Evolutionary conservation across 2,797 vertebrate species (phyloP).

Genomic region (Benthosema pterotum): DNA sequence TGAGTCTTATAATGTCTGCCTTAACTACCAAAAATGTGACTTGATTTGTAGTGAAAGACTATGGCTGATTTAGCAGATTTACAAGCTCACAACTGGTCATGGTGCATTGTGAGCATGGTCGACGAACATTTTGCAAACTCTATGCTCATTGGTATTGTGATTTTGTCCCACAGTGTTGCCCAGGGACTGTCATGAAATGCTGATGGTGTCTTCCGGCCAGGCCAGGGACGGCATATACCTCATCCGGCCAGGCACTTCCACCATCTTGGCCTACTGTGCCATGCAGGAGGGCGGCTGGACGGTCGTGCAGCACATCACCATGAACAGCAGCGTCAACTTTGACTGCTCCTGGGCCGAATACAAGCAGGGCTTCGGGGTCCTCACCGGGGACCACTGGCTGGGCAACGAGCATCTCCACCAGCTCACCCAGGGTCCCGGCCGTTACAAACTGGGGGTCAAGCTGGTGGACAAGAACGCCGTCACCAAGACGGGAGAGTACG

Average conservation of each 20-base stretch:
- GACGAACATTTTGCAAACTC: neutral
- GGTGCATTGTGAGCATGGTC: no score
- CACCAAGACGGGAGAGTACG: conserved; percentile 82
- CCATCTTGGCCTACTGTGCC: conserved; percentile 82
- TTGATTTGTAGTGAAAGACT: no score
- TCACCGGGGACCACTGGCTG: conserved; percentile 86
- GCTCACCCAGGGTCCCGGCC: conserved; percentile 75
- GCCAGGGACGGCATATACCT: conserved; percentile 85
- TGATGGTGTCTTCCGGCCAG: conserved; percentile 79
- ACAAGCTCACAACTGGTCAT: no score
- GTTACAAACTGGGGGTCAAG: conserved; percentile 84
- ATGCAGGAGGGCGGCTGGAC: conserved; percentile 92
- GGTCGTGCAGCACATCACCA: conserved; percentile 86
- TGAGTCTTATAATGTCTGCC: no score
- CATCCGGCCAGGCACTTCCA: conserved; percentile 80
- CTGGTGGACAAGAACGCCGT: conserved; percentile 81
- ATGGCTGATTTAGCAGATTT: no score
- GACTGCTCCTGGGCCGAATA: conserved; percentile 87
- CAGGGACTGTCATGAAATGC: conserved; percentile 87
- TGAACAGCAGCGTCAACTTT: conserved; percentile 85
- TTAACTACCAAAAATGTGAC: no score
- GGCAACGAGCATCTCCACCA: conserved; percentile 86
- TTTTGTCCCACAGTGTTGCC: conserved; percentile 75
- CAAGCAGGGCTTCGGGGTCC: conserved; percentile 81
- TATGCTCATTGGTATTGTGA: conserved; percentile 6